Evolutionary conservation across 2,113 vertebrate species (phyloP), one percentile per base, ranked within the genome.

Genomic region (Probosciger aterrimus): DNA sequence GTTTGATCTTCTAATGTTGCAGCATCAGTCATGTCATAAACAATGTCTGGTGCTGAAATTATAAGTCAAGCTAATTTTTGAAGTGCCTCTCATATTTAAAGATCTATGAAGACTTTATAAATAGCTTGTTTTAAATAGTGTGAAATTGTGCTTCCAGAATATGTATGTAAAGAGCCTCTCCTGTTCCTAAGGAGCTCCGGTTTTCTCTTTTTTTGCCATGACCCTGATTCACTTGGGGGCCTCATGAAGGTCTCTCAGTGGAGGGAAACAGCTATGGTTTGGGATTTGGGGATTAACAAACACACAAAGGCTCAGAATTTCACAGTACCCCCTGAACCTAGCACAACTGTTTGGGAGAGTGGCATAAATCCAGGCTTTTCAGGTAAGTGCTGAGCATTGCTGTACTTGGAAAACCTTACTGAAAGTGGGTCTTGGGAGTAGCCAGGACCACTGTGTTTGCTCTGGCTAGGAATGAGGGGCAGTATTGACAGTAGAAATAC

Each of bases 61-160:
- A 9, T 62, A 86, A 92, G 8, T 68, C 80, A 84, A 65, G 52
- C 47, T 92, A 33, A 85, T 92, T 94, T 94, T 89, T 93, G 27
- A 96, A 94, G 88, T 49, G 83, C 59, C 37, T 94, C 30, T 95
- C 46, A 15, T 82, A 28, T 64, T 74, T 90, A 85, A 95, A 81
- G 76, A 94, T 70, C 71, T 18, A 16, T 43, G 57, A 94, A 41
- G 63, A n/a, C 11, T 95, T 95, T 95, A 94, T 95, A 96, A 95
- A 94, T 93, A 94, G 82, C 70, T 86, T 31, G 71, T 90, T 96
- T 90, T 28, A 96, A 96, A 94, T 86, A 95, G 86, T 71, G 2
- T 74, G 73, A 86, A 47, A 89, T 9, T 68, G 8, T 89, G 62
- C 77, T 88, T 94, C 91, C 77, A 69, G 81, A 76, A 73, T 62